Percentiles rank a stretch among this genome's conserved stretches.
Evolutionary conservation across 2,888 invertebrate species (phyloP).

Genomic region (Dione vanillae): DNA sequence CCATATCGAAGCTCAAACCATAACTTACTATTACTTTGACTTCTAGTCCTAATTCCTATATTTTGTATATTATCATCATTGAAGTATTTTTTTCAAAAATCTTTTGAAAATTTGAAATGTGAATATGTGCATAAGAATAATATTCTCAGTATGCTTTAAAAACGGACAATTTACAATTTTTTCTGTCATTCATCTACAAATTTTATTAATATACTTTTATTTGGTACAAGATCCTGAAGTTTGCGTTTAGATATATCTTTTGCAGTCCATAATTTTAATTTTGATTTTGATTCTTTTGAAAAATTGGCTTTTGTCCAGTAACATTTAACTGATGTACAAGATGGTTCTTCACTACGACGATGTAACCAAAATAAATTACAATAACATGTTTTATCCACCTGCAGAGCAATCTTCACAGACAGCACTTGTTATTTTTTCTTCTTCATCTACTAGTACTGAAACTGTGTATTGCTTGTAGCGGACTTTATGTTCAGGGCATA

Average conservation of each 20-base stretch:
- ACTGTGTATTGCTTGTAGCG: neutral
- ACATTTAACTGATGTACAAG: constrained; percentile 29
- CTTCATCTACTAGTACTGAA: neutral
- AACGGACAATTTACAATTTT: neutral
- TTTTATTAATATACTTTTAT: neutral
- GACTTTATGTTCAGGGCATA: constrained; percentile 1
- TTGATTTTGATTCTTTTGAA: constrained; percentile 26
- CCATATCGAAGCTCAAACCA: constrained; percentile 42
- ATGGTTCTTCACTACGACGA: constrained; percentile 33
- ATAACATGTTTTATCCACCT: constrained; percentile 44
- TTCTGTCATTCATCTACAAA: neutral
- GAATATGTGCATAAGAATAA: neutral
- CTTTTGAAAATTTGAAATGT: neutral
- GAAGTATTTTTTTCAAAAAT: constrained; percentile 2
- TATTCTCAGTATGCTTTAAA: neutral
- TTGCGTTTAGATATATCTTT: constrained; percentile 1
- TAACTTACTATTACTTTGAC: constrained; percentile 34
- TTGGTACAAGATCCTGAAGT: neutral
- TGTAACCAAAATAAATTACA: constrained; percentile 42
- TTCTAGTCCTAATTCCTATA: constrained; percentile 33
- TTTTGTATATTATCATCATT: neutral
- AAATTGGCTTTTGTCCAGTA: constrained; percentile 38
- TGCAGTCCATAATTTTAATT: constrained; percentile 31
- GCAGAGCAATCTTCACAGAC: constrained; percentile 19
- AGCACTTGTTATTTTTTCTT: constrained; percentile 10